These are phyloP conservation scores for Neogobius melanostomus DNA, from an alignment of 2,113 vertebrate species.

Conservation along the genomic window DNA sequence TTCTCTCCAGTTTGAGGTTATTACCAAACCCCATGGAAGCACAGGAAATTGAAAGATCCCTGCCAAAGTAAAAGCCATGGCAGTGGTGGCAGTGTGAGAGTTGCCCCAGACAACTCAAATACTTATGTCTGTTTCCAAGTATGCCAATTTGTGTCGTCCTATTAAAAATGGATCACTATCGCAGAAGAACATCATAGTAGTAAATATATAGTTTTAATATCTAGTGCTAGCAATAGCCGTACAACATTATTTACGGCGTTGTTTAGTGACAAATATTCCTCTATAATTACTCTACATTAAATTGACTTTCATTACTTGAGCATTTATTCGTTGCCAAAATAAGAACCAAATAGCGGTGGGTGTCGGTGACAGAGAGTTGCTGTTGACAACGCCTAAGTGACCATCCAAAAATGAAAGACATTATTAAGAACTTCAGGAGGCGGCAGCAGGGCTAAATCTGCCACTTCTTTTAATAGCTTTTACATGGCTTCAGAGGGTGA, in stretches of 20 bases:
- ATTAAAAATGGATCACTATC: too few species aligned
- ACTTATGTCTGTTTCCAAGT: too few species aligned
- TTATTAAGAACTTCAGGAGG: slow-evolving; percentile 52
- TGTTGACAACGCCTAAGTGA: slow-evolving; percentile 62
- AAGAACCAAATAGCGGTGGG: slow-evolving; percentile 18
- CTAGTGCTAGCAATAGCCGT: too few species aligned
- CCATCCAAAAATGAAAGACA: slow-evolving; percentile 51
- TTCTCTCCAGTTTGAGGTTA: slow-evolving; percentile 51
- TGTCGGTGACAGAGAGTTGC: slow-evolving; percentile 43
- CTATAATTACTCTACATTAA: too few species aligned
- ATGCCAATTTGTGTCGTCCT: too few species aligned
- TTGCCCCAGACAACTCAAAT: slow-evolving; percentile 59
- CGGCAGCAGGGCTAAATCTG: slow-evolving; percentile 60
- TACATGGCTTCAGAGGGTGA: slow-evolving; percentile 35
- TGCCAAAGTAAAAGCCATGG: slow-evolving; percentile 46
- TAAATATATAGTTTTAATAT: too few species aligned
- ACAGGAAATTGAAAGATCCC: slow-evolving; percentile 68
- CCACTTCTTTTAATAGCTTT: slow-evolving; percentile 39
- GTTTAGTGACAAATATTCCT: too few species aligned
- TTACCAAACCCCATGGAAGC: slow-evolving; percentile 64
- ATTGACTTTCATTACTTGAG: too few species aligned
- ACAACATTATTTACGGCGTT: too few species aligned
- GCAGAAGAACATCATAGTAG: too few species aligned
- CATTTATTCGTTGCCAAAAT: slow-evolving; percentile 56
- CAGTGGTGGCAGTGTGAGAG: not conserved